Evolutionary conservation across 1,140 invertebrate genomes (phyloP).

Genomic region (Calephelis virginiensis): DNA sequence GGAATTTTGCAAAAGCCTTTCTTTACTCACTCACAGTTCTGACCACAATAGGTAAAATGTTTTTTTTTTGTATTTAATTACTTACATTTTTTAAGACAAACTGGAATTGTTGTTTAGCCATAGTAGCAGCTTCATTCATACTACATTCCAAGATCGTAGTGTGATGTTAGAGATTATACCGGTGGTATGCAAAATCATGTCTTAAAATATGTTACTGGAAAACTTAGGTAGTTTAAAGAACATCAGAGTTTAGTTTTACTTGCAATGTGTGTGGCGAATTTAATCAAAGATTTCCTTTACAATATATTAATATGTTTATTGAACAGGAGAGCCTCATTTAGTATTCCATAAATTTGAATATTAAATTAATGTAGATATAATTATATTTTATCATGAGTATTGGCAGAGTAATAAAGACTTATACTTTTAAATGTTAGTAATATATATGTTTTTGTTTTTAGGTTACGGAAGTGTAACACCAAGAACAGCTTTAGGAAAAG

Average conservation of each 20-base stretch:
- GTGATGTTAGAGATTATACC: background rate
- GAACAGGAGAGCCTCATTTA: no score
- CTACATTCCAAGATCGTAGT: no score
- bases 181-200: no score
- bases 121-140: no score
- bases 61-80: constrained; percentile 46
- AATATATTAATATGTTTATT: no score
- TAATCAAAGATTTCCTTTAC: background rate
- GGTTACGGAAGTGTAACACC: constrained; percentile 94
- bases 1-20: constrained; percentile 96
- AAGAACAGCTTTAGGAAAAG: constrained; percentile 87
- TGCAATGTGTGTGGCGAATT: no score
- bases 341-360: no score
- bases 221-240: no score
- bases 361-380: no score
- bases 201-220: no score
- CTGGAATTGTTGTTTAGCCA: background rate
- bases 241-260: background rate
- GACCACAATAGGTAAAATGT: constrained; percentile 94
- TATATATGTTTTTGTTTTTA: constrained; percentile 66
- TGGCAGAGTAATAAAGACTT: no score
- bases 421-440: background rate
- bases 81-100: background rate
- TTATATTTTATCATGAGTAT: no score
- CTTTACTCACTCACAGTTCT: constrained; percentile 97